These are phyloP conservation scores for Psophia crepitans DNA, from an alignment of 2,113 vertebrate genomes.

Conservation along the genomic window DNA sequence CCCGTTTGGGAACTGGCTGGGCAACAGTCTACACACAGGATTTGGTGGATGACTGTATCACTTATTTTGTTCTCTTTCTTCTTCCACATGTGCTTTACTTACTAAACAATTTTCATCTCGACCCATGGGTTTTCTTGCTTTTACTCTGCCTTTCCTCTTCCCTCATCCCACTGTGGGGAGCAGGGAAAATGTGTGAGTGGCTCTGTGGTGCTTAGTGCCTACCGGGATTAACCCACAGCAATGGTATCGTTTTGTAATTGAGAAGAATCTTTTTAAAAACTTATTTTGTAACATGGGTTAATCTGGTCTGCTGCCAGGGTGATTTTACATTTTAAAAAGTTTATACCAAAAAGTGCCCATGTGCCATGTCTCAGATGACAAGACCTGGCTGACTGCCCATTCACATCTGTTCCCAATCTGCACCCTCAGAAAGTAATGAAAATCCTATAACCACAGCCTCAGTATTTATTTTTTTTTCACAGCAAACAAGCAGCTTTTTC, in stretches of 20 bases:
- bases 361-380: background rate
- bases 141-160: background rate
- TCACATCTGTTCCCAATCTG: constrained; percentile 32
- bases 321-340: background rate
- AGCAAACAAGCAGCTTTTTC: constrained; percentile 34
- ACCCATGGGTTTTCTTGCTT: background rate
- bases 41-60: background rate
- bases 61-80: background rate
- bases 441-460: constrained; percentile 9
- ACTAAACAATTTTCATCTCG: background rate
- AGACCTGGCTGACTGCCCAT: background rate
- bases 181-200: background rate
- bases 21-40: background rate
- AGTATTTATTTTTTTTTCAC: background rate
- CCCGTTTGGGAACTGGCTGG: background rate
- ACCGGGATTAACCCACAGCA: background rate
- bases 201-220: background rate
- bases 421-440: background rate
- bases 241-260: background rate
- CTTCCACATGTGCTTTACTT: background rate
- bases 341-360: background rate
- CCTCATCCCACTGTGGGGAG: rapidly evolving
- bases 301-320: background rate
- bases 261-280: background rate
- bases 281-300: background rate